Conservation (phyloP, 1,140 invertebrate genomes). For the Latrodectus geometricus region DNA sequence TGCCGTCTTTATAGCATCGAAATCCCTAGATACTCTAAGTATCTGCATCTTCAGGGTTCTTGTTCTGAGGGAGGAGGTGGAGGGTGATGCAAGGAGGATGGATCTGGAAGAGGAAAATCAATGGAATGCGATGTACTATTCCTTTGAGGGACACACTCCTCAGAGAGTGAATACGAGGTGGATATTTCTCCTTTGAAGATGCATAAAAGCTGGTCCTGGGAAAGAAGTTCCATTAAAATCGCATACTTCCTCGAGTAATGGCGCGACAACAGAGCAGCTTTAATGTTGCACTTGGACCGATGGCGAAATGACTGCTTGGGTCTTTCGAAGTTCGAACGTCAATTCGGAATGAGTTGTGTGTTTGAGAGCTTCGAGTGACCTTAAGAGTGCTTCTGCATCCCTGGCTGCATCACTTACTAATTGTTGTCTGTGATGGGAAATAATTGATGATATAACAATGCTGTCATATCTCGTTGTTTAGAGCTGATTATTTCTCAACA, state of each 20-base stretch:
- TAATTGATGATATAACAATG: no score
- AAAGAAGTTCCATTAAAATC: background rate
- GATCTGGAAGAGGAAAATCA: background rate
- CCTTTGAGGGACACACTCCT: background rate
- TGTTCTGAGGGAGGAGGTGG: background rate
- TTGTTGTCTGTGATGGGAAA: no score
- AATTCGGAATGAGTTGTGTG: no score
- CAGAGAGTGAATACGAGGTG: background rate
- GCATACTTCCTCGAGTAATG: background rate
- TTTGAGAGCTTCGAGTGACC: no score
- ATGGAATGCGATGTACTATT: background rate
- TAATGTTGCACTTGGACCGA: background rate
- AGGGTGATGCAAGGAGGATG: background rate
- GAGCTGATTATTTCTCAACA: no score
- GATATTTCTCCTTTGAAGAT: background rate
- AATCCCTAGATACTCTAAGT: background rate
- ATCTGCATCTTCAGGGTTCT: background rate
- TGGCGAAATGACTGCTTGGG: background rate
- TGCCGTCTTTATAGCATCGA: background rate
- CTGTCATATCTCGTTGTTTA: no score
- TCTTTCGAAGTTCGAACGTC: no score
- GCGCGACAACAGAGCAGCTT: background rate
- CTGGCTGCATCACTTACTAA: no score
- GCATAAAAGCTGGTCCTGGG: background rate
- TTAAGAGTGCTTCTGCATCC: no score